Conservation (phyloP, 2,888 invertebrate genomes). For the Ophraella communa region DNA sequence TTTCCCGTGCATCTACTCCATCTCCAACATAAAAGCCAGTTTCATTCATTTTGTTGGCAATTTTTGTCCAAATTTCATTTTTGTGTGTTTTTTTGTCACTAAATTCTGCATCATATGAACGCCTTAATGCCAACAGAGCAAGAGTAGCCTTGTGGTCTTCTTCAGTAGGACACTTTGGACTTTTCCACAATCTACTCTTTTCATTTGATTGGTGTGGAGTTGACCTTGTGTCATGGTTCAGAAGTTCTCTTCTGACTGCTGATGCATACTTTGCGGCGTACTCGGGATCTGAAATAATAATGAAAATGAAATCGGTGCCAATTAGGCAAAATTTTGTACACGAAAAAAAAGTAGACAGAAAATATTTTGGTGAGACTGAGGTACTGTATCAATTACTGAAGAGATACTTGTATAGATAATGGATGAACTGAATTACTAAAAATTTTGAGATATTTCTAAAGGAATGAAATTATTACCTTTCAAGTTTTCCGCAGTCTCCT, state of each 20-base stretch:
- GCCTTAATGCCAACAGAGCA: too few species aligned
- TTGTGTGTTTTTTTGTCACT: neutral
- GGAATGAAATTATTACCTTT: slow-evolving; percentile 4
- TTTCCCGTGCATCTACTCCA: slow-evolving; percentile 3
- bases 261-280: slow-evolving; percentile 4
- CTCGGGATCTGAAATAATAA: slow-evolving; percentile 12
- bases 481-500: slow-evolving; percentile 5
- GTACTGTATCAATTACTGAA: neutral
- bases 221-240: slow-evolving; percentile 2
- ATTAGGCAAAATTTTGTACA: neutral
- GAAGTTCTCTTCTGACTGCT: slow-evolving; percentile 11
- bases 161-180: too few species aligned
- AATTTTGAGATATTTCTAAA: slow-evolving; percentile 1
- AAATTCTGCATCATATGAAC: too few species aligned
- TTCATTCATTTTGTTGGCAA: slow-evolving; percentile 13
- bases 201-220: too few species aligned
- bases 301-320: neutral
- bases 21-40: slow-evolving; percentile 12
- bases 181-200: too few species aligned
- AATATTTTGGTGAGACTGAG: too few species aligned
- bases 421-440: neutral
- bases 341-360: too few species aligned
- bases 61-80: slow-evolving; percentile 9
- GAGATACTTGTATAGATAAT: neutral
- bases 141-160: too few species aligned